phyloP scores from a whole-genome alignment of 1,140 invertebrate genomes.

The Rhizoglyphus robini region DNA sequence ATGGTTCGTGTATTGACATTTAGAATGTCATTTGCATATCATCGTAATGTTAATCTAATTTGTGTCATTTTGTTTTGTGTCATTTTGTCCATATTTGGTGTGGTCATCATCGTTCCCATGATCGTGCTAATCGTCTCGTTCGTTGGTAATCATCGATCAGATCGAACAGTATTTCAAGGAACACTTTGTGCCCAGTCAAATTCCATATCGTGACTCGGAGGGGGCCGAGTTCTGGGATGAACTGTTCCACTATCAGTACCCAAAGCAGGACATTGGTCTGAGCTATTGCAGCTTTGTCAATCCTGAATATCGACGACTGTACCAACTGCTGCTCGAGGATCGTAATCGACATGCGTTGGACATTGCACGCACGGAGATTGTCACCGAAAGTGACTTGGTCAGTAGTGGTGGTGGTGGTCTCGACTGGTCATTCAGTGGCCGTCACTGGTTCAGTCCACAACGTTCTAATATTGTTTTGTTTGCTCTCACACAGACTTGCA shows the following conservation, averaged over 20 bases:
- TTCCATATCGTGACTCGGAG: slow-evolving; percentile 8
- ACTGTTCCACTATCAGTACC: slow-evolving; percentile 7
- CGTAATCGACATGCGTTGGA: slow-evolving; percentile 6
- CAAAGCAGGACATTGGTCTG: slow-evolving; percentile 7
- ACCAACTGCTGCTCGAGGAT: background rate
- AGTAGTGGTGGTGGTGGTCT: no score
- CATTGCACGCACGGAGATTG: background rate
- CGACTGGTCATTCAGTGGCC: no score
- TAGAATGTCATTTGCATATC: background rate
- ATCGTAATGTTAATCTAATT: background rate
- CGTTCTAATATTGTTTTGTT: no score
- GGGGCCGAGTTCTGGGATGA: slow-evolving; percentile 1
- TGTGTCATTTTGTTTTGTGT: background rate
- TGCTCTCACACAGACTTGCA: background rate
- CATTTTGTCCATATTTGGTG: no score
- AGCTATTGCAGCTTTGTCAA: background rate
- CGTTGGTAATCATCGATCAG: background rate
- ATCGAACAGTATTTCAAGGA: background rate
- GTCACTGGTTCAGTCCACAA: background rate
- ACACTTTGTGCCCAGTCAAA: background rate
- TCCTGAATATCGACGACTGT: background rate
- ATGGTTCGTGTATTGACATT: background rate
- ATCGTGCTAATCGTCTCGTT: background rate
- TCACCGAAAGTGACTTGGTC: slow-evolving; percentile 1
- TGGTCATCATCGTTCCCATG: no score